Percentiles rank a stretch among this genome's conserved stretches.
phyloP scores from a whole-genome alignment of 2,797 vertebrate species.

The Jordanella pulchra region DNA sequence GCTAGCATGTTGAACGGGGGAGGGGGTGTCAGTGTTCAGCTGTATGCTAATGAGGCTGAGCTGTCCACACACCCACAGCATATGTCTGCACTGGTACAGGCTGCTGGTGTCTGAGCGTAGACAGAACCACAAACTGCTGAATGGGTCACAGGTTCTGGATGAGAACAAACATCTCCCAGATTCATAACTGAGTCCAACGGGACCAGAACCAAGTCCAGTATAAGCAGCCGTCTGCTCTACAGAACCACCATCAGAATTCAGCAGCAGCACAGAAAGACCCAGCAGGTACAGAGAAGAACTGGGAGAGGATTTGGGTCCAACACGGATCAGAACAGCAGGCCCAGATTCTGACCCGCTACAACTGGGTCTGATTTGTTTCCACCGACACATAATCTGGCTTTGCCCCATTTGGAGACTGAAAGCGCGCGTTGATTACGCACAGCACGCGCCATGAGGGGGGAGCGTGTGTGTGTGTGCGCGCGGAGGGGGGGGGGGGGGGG shows the following conservation, averaged over 20 bases:
- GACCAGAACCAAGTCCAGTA: background rate
- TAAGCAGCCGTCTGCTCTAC: too few relatives aligned
- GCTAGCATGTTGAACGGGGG: background rate
- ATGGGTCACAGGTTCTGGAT: background rate
- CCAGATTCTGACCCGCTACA: conserved; percentile 32
- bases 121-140: too few relatives aligned
- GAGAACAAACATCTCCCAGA: background rate
- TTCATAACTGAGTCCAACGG: background rate
- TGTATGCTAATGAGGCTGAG: conserved; percentile 89
- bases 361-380: conserved; percentile 46
- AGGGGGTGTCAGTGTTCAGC: conserved; percentile 75
- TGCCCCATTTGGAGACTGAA: conserved; percentile 66
- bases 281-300: too few relatives aligned
- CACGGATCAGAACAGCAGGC: too few relatives aligned
- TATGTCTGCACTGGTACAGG: conserved; percentile 33
- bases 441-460: conserved; percentile 78
- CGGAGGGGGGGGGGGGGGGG: conserved; percentile 26
- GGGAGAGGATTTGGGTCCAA: too few relatives aligned
- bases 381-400: conserved; percentile 62
- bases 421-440: conserved; percentile 65
- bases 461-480: conserved; percentile 80
- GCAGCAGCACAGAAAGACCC: too few relatives aligned
- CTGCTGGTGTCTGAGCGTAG: conserved; percentile 28
- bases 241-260: too few relatives aligned
- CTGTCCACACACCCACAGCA: conserved; percentile 63